These are phyloP conservation scores for Drosophila neotestacea DNA, from an alignment of 2,888 invertebrate species.

Conservation along the genomic window DNA sequence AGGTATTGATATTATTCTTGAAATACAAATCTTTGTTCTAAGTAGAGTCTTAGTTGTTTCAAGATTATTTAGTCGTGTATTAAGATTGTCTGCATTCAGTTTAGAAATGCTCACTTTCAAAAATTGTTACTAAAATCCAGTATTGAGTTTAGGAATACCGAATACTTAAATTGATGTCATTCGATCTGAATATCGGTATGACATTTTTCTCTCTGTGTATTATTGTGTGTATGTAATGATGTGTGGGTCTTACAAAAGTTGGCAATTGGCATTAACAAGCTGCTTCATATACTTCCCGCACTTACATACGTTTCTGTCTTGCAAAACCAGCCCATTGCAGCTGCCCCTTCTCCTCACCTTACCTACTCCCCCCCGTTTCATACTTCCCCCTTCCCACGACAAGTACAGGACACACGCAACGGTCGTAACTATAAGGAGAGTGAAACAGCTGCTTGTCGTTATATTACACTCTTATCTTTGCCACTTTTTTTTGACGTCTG, in stretches of 20 bases:
- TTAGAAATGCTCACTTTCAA: no score
- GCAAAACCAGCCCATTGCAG: constrained; percentile 10
- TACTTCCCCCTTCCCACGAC: background rate
- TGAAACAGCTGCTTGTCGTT: constrained; percentile 27
- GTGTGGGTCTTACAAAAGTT: constrained; percentile 28
- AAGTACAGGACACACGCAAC: constrained; percentile 4
- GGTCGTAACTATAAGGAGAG: constrained; percentile 1
- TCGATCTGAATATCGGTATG: no score
- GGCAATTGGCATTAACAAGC: constrained; percentile 60
- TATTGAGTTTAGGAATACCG: no score
- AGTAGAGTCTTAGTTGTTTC: no score
- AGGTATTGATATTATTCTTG: no score
- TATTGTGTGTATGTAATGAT: constrained; percentile 13
- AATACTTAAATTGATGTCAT: no score
- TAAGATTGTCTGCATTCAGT: no score
- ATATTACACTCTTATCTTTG: constrained; percentile 16
- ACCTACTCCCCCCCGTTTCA: no score
- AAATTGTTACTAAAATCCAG: no score
- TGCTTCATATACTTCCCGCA: constrained; percentile 30
- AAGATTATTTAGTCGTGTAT: no score
- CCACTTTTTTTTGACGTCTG: background rate
- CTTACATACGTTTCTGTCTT: constrained; percentile 18
- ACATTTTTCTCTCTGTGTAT: background rate
- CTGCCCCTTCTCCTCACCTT: background rate
- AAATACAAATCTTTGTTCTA: no score